phyloP scores from a whole-genome alignment of 1,140 invertebrate genomes.

The Neodiprion pinetum region DNA sequence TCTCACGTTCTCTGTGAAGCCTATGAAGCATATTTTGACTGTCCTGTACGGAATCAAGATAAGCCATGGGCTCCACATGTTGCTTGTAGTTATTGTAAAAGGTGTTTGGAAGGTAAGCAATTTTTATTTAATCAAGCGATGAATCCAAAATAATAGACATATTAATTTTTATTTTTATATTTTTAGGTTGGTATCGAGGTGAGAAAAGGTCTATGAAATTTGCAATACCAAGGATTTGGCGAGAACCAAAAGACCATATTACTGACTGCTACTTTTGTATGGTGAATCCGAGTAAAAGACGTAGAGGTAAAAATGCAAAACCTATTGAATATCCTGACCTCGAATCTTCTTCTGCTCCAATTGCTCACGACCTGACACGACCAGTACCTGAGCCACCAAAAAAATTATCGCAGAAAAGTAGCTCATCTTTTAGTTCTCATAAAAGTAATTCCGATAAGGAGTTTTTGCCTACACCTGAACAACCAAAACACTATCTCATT shows the following conservation, averaged over 20 bases:
- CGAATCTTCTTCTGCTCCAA: conserved; percentile 21
- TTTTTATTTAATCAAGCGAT: conserved; percentile 4
- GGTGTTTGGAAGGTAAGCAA: conserved; percentile 15
- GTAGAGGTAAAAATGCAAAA: conserved; percentile 33
- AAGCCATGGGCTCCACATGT: conserved; percentile 26
- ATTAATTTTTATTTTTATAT: conserved; percentile 9
- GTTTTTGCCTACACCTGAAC: conserved; percentile 14
- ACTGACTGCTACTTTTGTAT: conserved; percentile 40
- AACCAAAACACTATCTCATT: conserved; percentile 34
- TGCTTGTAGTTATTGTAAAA: conserved; percentile 22
- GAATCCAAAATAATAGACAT: conserved; percentile 10
- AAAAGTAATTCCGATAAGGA: conserved; percentile 6
- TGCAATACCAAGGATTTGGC: conserved; percentile 37
- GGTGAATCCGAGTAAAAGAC: conserved; percentile 34
- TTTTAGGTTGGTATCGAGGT: conserved; percentile 33
- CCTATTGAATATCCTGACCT: conserved; percentile 26
- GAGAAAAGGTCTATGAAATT: conserved; percentile 36
- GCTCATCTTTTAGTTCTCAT: conserved; percentile 21
- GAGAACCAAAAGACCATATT: conserved; percentile 34
- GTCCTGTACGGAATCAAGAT: conserved; percentile 22
- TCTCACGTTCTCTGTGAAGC: conserved; percentile 22
- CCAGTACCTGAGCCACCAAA: not conserved
- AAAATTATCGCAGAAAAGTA: conserved; percentile 17
- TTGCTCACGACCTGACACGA: not conserved
- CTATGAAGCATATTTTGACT: conserved; percentile 33